These are phyloP conservation scores for Calyptomena viridis DNA, from an alignment of 2,113 vertebrate genomes.

Conservation along the genomic window DNA sequence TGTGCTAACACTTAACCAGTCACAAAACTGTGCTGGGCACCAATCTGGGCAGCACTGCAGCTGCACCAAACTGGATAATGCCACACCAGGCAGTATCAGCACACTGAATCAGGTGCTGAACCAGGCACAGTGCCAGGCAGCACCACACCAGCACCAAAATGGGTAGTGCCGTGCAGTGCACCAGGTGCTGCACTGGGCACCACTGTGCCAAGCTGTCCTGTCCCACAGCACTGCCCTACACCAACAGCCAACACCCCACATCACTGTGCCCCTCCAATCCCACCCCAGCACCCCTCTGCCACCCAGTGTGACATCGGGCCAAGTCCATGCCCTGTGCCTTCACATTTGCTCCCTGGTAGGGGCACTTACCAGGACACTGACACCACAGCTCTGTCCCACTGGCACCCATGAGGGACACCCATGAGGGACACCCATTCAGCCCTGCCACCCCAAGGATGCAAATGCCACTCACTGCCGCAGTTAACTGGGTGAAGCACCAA, in stretches of 20 bases:
- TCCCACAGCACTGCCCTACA: background rate
- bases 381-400: background rate
- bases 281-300: background rate
- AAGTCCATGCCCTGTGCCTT: background rate
- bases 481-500: background rate
- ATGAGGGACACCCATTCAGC: too few species aligned
- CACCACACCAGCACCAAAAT: background rate
- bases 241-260: background rate
- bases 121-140: background rate
- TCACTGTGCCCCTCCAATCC: accelerated
- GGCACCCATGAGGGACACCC: background rate
- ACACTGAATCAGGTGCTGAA: background rate
- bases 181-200: accelerated
- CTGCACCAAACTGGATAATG: background rate
- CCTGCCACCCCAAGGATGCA: background rate
- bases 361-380: accelerated
- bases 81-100: background rate
- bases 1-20: background rate
- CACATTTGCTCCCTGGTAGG: background rate
- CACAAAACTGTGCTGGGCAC: background rate
- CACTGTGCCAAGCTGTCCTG: background rate
- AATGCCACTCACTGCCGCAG: accelerated
- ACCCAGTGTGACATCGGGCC: background rate
- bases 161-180: too few species aligned
- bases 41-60: background rate